phyloP scores from a whole-genome alignment of 1,140 invertebrate genomes.

The Dreissena polymorpha region DNA sequence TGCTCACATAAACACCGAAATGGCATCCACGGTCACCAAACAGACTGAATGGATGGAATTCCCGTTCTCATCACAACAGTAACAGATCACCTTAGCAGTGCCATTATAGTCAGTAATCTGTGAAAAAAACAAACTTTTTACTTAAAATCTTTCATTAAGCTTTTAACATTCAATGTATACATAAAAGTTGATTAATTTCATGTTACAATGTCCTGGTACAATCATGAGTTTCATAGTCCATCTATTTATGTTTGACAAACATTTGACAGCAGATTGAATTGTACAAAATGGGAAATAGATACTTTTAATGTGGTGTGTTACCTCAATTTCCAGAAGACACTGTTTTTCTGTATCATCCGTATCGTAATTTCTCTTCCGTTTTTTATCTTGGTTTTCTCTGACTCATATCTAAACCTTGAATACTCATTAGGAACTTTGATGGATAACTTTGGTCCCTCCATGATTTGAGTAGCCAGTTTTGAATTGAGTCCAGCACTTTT shows the following conservation, averaged over 20 bases:
- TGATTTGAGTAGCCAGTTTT: too few relatives aligned
- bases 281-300: too few relatives aligned
- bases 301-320: too few relatives aligned
- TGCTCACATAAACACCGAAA: neutral
- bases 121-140: too few relatives aligned
- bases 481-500: too few relatives aligned
- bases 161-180: too few relatives aligned
- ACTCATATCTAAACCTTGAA: conserved; percentile 3
- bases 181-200: too few relatives aligned
- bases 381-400: neutral
- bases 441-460: neutral
- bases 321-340: neutral
- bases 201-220: too few relatives aligned
- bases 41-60: neutral
- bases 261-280: too few relatives aligned
- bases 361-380: neutral
- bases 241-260: too few relatives aligned
- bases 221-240: too few relatives aligned
- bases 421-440: conserved; percentile 1
- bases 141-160: neutral
- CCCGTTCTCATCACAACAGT: neutral
- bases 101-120: neutral
- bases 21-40: neutral
- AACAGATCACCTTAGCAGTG: neutral
- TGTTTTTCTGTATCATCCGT: neutral